Evolutionary conservation across 2,888 invertebrate species (phyloP), one percentile per base, ranked within the genome.

Genomic region (Eilema caniola): DNA sequence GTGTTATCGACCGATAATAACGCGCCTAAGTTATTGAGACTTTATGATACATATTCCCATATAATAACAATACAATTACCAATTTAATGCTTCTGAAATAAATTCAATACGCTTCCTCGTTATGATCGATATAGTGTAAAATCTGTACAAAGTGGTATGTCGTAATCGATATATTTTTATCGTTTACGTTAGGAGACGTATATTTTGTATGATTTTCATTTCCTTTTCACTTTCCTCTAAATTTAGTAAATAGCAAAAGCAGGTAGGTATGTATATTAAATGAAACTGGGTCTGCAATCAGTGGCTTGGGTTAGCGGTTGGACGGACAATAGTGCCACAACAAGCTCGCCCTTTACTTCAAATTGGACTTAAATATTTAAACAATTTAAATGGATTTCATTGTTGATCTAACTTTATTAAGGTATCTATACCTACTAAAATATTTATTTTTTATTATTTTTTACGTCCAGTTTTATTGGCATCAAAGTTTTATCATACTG

Each of bases 361-460:
- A 90, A 94, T 94, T 94, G 93, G 92, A 92, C 90, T 93, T 95
- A 88, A 95, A 95, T 95, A 95, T 95, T 95, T 93, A 94, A 93
- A 92, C 89, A 89, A 90, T 90, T 92, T 93, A 93, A 95, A 93
- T 93, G 94, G 93, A 92, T 94, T 95, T 92, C 94, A 93, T 93
- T 94, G 92, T 93, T 88, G 85, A 86, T 86, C 88, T 88, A 79
- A 89, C 88, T 91, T 90, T 84, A 88, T 87, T 78, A 83, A 85
- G 5, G 1, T 31, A n/a, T 31, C 61, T 61, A 60, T 10, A 28
- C 80, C 56, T 14, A 76, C 70, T 81, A 78, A 75, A 83, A 83
- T 73, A 84, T 88, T 85, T 88, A 89, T 88, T 87, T 86, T 85
- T 83, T 85, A 83, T 8, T 69, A 72, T 73, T 76, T 81, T 62